phyloP scores from a whole-genome alignment of 2,888 invertebrate genomes.

The Caenorhabditis uteleia region DNA sequence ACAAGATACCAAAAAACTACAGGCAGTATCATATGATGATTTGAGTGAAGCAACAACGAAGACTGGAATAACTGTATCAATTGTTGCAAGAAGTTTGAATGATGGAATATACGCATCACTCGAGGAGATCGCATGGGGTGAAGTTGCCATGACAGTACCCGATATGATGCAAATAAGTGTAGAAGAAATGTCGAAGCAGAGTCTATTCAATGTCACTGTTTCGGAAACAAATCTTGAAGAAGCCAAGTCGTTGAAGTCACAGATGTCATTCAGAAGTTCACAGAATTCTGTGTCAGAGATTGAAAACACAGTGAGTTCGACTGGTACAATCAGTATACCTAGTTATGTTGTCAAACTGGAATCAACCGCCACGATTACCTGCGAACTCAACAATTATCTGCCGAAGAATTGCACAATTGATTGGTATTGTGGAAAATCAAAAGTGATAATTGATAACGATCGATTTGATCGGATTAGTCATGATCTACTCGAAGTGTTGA shows the following conservation, averaged over 20 bases:
- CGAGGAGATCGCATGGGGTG: constrained; percentile 67
- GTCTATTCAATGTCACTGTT: constrained; percentile 64
- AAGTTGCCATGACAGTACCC: constrained; percentile 58
- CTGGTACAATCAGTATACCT: constrained; percentile 59
- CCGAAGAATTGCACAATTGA: constrained; percentile 55
- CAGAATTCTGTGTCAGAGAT: constrained; percentile 48
- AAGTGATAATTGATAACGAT: constrained; percentile 45
- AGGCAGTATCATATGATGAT: constrained; percentile 23
- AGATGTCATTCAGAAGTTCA: constrained; percentile 46
- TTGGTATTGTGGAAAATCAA: constrained; percentile 62
- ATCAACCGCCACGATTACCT: constrained; percentile 67
- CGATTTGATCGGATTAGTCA: constrained; percentile 62
- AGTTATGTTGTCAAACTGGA: constrained; percentile 66
- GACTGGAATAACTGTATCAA: constrained; percentile 60
- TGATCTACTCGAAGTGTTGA: constrained; percentile 64
- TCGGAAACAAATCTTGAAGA: constrained; percentile 59
- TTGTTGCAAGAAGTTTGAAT: constrained; percentile 61
- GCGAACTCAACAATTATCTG: constrained; percentile 65
- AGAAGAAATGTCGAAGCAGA: constrained; percentile 29
- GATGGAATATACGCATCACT: constrained; percentile 62
- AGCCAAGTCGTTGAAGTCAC: constrained; percentile 48
- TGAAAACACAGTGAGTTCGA: constrained; percentile 50
- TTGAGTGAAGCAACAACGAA: constrained; percentile 23
- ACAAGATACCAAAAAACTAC: constrained; percentile 12
- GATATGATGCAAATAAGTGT: constrained; percentile 39